Evolutionary conservation across 2,888 invertebrate species (phyloP).

Genomic region (Lepidochitona cinerea): DNA sequence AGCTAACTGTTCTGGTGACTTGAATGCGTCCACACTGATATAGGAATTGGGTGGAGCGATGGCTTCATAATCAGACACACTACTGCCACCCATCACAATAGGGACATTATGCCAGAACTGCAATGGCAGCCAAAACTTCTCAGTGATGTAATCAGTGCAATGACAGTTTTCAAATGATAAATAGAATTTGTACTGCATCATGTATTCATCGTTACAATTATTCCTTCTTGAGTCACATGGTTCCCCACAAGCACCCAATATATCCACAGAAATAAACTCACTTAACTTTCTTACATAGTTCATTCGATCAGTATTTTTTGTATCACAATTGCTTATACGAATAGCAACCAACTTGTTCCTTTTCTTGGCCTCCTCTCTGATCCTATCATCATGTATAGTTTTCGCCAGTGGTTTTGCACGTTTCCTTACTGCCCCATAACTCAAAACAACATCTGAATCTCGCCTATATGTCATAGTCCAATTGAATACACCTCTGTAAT

Average conservation of each 20-base stretch:
- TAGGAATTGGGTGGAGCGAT: background rate
- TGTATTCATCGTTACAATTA: background rate
- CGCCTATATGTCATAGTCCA: background rate
- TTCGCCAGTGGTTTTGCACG: background rate
- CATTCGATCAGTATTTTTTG: background rate
- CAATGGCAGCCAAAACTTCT: background rate
- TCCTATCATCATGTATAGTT: no score
- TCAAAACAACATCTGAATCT: background rate
- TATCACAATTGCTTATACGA: background rate
- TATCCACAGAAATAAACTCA: background rate
- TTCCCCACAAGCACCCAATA: background rate
- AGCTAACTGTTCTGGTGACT: background rate
- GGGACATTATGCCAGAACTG: background rate
- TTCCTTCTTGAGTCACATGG: background rate
- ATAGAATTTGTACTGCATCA: slow-evolving; percentile 3
- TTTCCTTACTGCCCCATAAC: background rate
- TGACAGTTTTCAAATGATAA: background rate
- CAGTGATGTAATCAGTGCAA: slow-evolving; percentile 4
- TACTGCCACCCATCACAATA: background rate
- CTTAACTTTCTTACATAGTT: background rate
- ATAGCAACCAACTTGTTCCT: background rate
- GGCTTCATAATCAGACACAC: background rate
- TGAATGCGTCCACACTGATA: background rate
- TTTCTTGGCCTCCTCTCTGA: background rate
- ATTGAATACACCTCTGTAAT: background rate